A percentile compares a stretch with the other conserved stretches of the same genome.
phyloP scores from a whole-genome alignment of 2,113 vertebrate species.

The Gymnarchus niloticus region DNA sequence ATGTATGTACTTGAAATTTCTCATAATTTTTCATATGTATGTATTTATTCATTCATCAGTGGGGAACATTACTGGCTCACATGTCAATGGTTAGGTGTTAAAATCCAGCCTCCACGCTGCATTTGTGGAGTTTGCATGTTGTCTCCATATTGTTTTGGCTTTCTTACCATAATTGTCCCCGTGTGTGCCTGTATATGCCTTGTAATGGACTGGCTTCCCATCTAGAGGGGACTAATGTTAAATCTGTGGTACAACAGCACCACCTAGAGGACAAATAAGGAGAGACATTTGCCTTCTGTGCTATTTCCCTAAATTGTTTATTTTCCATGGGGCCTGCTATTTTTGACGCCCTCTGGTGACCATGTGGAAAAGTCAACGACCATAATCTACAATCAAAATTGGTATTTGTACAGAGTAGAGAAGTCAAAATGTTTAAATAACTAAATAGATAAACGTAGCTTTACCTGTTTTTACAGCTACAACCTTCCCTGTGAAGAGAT shows the following conservation, averaged over 20 bases:
- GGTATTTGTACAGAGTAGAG: background rate
- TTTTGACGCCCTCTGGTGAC: background rate
- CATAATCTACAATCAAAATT: background rate
- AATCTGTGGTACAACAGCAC: background rate
- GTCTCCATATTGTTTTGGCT: too few species aligned
- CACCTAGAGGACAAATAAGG: background rate
- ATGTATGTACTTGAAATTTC: too few species aligned
- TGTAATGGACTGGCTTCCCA: background rate
- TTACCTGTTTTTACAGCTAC: background rate
- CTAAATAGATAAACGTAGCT: background rate
- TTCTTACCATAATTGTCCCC: too few species aligned
- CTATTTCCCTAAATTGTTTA: background rate
- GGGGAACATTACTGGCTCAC: too few species aligned
- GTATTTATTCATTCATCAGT: too few species aligned
- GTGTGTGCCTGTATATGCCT: background rate
- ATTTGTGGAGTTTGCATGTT: too few species aligned
- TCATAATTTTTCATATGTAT: too few species aligned
- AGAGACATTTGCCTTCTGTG: background rate
- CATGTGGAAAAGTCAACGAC: background rate
- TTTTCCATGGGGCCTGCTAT: background rate
- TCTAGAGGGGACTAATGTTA: background rate
- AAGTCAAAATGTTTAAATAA: background rate
- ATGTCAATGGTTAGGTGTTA: too few species aligned
- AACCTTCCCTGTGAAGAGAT: background rate
- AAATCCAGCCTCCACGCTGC: too few species aligned